A percentile compares a stretch with the other conserved stretches of the same genome.
Evolutionary conservation across 2,888 invertebrate genomes (phyloP).

Genomic region (Lepidochitona cinerea): DNA sequence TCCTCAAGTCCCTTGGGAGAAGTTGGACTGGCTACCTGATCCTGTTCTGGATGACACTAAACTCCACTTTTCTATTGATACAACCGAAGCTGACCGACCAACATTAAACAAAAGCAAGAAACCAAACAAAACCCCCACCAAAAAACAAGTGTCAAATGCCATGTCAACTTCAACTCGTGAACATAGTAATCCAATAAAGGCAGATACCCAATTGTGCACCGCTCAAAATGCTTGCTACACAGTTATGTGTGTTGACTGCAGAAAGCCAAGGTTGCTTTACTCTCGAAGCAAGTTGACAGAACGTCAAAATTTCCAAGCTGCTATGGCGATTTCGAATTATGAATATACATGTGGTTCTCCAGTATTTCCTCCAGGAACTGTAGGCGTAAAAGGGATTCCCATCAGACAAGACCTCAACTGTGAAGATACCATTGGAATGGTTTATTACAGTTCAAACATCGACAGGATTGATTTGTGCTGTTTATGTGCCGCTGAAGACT

Average conservation of each 20-base stretch:
- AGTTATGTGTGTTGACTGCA: neutral
- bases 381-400: neutral
- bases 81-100: neutral
- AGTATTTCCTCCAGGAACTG: neutral
- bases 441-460: neutral
- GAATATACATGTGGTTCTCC: constrained; percentile 10
- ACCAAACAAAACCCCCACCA: neutral
- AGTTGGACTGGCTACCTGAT: neutral
- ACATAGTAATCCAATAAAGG: too few relatives aligned
- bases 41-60: neutral
- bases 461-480: neutral
- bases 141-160: too few relatives aligned
- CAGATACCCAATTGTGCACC: too few relatives aligned
- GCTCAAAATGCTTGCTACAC: neutral
- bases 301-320: neutral
- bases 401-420: neutral
- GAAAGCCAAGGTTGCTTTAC: neutral
- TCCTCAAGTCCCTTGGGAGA: neutral
- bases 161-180: too few relatives aligned
- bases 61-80: neutral
- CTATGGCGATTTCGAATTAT: neutral
- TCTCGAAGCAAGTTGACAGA: neutral
- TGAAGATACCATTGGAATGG: neutral
- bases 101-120: neutral
- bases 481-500: neutral